Percentiles rank a stretch among this genome's conserved stretches.
Conservation (phyloP, 2,797 vertebrate genomes). For the Selene dorsalis region DNA sequence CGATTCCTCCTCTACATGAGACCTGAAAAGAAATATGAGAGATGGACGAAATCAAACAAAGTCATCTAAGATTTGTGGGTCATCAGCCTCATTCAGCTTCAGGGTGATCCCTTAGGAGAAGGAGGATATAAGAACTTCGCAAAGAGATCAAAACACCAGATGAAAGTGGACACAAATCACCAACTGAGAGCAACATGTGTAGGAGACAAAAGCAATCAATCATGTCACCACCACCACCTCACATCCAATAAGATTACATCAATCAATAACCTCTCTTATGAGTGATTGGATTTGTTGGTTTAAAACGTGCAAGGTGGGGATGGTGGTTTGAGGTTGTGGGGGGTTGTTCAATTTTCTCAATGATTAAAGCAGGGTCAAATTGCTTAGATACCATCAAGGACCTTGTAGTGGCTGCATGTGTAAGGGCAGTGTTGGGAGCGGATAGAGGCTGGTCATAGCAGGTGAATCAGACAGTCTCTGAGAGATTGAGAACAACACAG, state of each 20-base stretch:
- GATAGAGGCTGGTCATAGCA: constrained; percentile 63
- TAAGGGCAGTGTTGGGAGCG: constrained; percentile 79
- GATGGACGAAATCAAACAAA: constrained; percentile 47
- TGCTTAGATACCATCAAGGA: constrained; percentile 88
- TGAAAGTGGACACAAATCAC: constrained; percentile 82
- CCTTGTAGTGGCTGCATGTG: constrained; percentile 82
- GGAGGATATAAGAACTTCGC: constrained; percentile 72
- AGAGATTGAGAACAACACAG: constrained; percentile 23
- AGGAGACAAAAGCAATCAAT: constrained; percentile 87
- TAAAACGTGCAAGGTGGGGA: constrained; percentile 63
- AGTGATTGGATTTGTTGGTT: constrained; percentile 86
- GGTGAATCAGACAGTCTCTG: constrained; percentile 40
- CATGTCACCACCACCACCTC: constrained; percentile 78
- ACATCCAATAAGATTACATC: constrained; percentile 88
- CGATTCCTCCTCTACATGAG: constrained; percentile 23
- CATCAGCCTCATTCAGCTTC: constrained; percentile 4
- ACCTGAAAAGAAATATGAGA: constrained; percentile 32
- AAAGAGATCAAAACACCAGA: constrained; percentile 80
- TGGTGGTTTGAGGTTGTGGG: constrained; percentile 18
- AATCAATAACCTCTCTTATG: constrained; percentile 89
- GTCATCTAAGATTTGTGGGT: constrained; percentile 26
- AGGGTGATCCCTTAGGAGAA: constrained; percentile 7
- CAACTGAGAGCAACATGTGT: constrained; percentile 83
- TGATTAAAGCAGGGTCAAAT: constrained; percentile 89
- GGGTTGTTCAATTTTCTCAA: constrained; percentile 83